Percentiles rank a stretch among this genome's conserved stretches.
phyloP scores from a whole-genome alignment of 2,113 vertebrate species.

The Vidua macroura region DNA sequence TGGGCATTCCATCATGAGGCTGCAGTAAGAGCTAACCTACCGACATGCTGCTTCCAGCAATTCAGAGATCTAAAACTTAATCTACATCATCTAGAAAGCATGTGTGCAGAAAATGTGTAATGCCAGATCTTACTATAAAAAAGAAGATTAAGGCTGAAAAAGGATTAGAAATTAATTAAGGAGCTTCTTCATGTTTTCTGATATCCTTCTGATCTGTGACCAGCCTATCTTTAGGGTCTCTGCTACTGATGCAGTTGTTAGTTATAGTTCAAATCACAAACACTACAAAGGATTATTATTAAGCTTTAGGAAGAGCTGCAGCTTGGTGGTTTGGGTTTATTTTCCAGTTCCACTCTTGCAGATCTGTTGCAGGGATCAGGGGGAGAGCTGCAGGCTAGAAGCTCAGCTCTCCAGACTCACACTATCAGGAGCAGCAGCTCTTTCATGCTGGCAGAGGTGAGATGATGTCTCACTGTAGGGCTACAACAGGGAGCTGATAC shows the following conservation, averaged over 20 bases:
- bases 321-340: not conserved
- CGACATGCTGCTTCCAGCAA: conserved; percentile 6
- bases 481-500: not conserved
- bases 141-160: conserved; percentile 64
- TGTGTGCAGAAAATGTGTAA: conserved; percentile 50
- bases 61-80: conserved; percentile 16
- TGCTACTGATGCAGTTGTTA: not conserved
- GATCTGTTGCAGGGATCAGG: not conserved
- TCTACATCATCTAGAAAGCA: conserved; percentile 50
- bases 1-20: not conserved
- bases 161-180: conserved; percentile 72
- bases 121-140: conserved; percentile 49
- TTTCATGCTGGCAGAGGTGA: accelerated
- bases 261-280: conserved; percentile 6
- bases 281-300: conserved; percentile 8
- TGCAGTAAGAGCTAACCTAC: not conserved
- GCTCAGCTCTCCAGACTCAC: not conserved
- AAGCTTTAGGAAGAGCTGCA: not conserved
- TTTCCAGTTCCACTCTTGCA: not conserved
- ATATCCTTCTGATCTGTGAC: conserved; percentile 56
- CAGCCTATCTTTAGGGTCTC: conserved; percentile 25
- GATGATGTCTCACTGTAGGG: not conserved
- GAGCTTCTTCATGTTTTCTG: conserved; percentile 48
- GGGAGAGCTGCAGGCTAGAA: not conserved
- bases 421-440: accelerated